phyloP scores from a whole-genome alignment of 92 coral and sea anemone species.

The Paragorgia papillata region DNA sequence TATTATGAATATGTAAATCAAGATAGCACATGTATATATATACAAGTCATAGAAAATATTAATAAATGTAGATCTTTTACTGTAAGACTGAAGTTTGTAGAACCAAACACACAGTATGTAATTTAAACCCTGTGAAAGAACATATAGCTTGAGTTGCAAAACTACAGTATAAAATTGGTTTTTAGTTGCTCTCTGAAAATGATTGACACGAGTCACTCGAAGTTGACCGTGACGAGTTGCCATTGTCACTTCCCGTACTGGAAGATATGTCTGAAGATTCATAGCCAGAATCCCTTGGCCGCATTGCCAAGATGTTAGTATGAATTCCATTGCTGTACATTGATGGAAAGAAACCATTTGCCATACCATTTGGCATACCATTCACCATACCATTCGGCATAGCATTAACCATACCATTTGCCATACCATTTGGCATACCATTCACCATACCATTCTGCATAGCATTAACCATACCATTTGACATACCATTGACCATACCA shows the following conservation, averaged over 20 bases:
- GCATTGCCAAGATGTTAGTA: conserved; percentile 27
- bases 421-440: conserved; percentile 15
- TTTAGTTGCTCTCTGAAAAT: too few relatives aligned
- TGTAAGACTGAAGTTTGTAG: too few relatives aligned
- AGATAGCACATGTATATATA: too few relatives aligned
- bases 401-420: not conserved
- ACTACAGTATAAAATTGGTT: too few relatives aligned
- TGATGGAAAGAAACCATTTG: conserved; percentile 27
- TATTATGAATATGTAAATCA: too few relatives aligned
- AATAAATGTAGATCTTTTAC: too few relatives aligned
- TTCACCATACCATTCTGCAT: not conserved
- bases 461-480: not conserved
- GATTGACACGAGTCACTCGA: conserved; percentile 39
- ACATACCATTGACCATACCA: not conserved
- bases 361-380: not conserved
- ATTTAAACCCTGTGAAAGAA: too few relatives aligned
- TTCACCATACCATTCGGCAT: not conserved
- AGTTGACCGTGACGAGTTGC: conserved; percentile 15
- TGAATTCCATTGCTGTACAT: conserved; percentile 34
- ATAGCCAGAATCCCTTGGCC: conserved; percentile 36
- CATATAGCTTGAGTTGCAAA: too few relatives aligned
- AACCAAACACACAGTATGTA: too few relatives aligned
- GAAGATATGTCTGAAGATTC: conserved; percentile 18
- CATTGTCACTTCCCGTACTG: not conserved
- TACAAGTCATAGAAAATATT: too few relatives aligned